A percentile compares a stretch with the other conserved stretches of the same genome.
phyloP scores from a whole-genome alignment of 2,888 invertebrate species.

The Augiades crinisus region DNA sequence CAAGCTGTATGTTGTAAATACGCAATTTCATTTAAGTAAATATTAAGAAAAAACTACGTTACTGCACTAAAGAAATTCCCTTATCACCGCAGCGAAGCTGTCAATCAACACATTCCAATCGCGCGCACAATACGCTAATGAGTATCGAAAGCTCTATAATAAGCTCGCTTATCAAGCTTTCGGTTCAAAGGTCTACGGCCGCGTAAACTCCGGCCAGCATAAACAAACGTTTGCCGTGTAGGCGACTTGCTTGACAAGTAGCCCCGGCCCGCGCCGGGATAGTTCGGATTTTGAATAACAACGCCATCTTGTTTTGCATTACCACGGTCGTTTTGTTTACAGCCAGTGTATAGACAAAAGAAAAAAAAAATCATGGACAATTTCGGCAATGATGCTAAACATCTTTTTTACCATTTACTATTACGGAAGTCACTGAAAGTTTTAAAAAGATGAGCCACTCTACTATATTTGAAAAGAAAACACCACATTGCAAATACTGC shows the following conservation, averaged over 20 bases:
- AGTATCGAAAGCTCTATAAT: constrained; percentile 15
- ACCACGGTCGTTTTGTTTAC: background rate
- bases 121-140: background rate
- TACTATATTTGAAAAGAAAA: no score
- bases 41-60: no score
- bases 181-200: constrained; percentile 45
- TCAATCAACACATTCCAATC: constrained; percentile 17
- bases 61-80: no score
- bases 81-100: background rate
- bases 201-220: constrained; percentile 35
- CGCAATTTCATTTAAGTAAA: no score
- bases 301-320: background rate
- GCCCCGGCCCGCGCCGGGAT: constrained; percentile 1
- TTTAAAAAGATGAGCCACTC: no score
- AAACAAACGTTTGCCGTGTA: constrained; percentile 16
- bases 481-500: background rate
- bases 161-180: constrained; percentile 22
- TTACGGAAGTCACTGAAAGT: no score
- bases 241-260: constrained; percentile 16
- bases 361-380: no score
- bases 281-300: background rate
- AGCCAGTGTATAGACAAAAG: no score
- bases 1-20: no score
- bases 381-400: no score
- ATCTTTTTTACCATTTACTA: no score